These are phyloP conservation scores for Drosophila athabasca DNA, from an alignment of 1,140 invertebrate genomes.

Conservation along the genomic window DNA sequence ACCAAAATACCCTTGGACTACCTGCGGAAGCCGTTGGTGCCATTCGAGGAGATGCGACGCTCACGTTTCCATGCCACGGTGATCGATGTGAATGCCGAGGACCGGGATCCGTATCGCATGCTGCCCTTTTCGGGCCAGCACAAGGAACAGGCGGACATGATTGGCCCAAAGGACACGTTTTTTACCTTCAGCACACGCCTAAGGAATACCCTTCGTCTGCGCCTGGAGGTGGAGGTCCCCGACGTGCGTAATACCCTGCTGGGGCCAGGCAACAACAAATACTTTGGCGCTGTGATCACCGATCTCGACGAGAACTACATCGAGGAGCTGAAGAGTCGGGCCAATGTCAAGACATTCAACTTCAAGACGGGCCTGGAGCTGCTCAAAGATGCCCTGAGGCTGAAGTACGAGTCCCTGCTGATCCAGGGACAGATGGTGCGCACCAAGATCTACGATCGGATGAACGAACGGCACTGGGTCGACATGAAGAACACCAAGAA, in stretches of 20 bases:
- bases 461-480: conserved; percentile 75
- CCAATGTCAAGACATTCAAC: conserved; percentile 66
- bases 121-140: conserved; percentile 75
- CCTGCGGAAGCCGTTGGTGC: conserved; percentile 74
- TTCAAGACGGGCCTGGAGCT: conserved; percentile 67
- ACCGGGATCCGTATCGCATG: conserved; percentile 67
- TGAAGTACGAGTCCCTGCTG: conserved; percentile 76
- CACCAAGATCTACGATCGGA: conserved; percentile 75
- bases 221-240: conserved; percentile 64
- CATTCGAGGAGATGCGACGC: conserved; percentile 78
- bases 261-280: conserved; percentile 47
- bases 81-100: conserved; percentile 67
- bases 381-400: conserved; percentile 68
- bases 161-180: conserved; percentile 69
- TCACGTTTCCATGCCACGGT: conserved; percentile 69
- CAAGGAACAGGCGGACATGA: conserved; percentile 62
- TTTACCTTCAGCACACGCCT: conserved; percentile 72
- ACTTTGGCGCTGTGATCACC: conserved; percentile 65
- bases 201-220: conserved; percentile 65
- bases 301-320: conserved; percentile 82
- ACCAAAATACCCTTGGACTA: conserved; percentile 79
- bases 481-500: conserved; percentile 64
- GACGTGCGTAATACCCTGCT: conserved; percentile 58
- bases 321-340: conserved; percentile 72
- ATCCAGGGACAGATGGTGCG: conserved; percentile 78